Evolutionary conservation across 2,888 invertebrate genomes (phyloP), one percentile per base, ranked within the genome.

Genomic region (Masnerella sp.): DNA sequence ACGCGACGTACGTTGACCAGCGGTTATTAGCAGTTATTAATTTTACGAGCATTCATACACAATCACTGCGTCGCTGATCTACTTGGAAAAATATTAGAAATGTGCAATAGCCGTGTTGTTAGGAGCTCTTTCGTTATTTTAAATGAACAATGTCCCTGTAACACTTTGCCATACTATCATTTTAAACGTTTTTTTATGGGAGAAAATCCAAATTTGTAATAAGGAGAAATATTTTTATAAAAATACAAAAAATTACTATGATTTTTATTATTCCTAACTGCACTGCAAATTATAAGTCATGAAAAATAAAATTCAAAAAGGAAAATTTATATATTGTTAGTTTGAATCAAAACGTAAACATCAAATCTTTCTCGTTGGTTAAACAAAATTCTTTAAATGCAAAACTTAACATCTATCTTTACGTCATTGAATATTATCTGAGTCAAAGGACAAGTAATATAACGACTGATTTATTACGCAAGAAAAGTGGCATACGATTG

Each of bases 31-130:
- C 54, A 43, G 58, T 62, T 73, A 70, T 76, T 73, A 67, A 67
- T 76, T 76, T 73, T 73, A 73, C 64, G 75, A 75, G 34, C 64
- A 42, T 40, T 62, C 61, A 18, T 58, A n/a, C 51, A 45, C 47
- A 30, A 30, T 64, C 54, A 32, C 51, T 2, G 18, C 17, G 22
- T n/a, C 8, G 59, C 15, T 43, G 73, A 68, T 73, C 73, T 59
- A 73, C 73, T 58, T 68, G 73, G 42, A 54, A 52, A 64, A 59
- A 38, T 71, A 51, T 45, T 71, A 18, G 40, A 71, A 73, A 51
- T 42, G 59, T 56, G 51, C 56, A 56, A 56, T 45, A 49, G 62
- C 43, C 11, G 43, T n/a, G n/a, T n/a, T n/a, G n/a, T 49, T 56
- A 36, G 54, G 61, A 67, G 56, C 56, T 61, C 14, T 56, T 67